Percentiles rank a stretch among this genome's conserved stretches.
phyloP scores from a whole-genome alignment of 1,140 invertebrate genomes.

The Meteorus sp. region DNA sequence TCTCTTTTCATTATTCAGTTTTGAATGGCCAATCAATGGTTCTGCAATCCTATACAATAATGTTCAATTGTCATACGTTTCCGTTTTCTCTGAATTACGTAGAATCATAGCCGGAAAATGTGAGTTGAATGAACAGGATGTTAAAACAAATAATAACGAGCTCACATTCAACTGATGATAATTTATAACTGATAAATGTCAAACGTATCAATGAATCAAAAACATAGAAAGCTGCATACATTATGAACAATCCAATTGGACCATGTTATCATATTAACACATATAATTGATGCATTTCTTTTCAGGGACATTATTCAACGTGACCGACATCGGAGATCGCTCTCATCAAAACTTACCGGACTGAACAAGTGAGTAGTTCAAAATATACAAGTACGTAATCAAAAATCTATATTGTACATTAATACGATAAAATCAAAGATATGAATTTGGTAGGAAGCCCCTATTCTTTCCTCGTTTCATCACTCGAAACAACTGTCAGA shows the following conservation, averaged over 20 bases:
- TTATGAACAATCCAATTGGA: too few species aligned
- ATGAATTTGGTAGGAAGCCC: too few species aligned
- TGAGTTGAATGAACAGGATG: constrained; percentile 22
- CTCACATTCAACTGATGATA: too few species aligned
- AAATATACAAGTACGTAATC: not conserved
- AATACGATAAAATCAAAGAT: too few species aligned
- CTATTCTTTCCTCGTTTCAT: too few species aligned
- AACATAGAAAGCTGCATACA: too few species aligned
- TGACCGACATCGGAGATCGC: constrained; percentile 30
- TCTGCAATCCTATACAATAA: not conserved
- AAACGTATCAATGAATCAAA: too few species aligned
- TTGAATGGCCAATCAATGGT: not conserved
- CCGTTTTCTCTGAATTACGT: constrained; percentile 18
- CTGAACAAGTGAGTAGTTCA: constrained; percentile 39
- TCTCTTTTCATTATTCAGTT: not conserved
- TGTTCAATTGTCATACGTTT: constrained; percentile 1
- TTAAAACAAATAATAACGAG: constrained; percentile 13
- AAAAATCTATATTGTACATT: too few species aligned
- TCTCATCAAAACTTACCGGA: constrained; percentile 28
- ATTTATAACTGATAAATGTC: too few species aligned
- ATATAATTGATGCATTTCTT: too few species aligned
- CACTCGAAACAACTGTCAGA: too few species aligned
- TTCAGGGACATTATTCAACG: constrained; percentile 35
- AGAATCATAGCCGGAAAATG: constrained; percentile 15
- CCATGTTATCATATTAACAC: too few species aligned